These are phyloP conservation scores for Magallana angulata DNA, from an alignment of 1,140 invertebrate genomes.

Conservation along the genomic window DNA sequence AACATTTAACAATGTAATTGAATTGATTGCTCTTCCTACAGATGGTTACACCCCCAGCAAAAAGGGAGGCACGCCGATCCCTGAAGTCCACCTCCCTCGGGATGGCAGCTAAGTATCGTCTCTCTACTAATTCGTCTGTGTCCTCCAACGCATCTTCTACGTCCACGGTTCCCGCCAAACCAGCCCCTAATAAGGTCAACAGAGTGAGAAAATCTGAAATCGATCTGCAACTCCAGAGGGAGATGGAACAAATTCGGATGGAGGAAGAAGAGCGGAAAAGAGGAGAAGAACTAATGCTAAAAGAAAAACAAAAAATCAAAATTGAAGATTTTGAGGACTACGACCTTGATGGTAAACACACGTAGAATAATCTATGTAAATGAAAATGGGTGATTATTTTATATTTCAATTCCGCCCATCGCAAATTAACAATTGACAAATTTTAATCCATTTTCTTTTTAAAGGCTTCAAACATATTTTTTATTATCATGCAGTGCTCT, in stretches of 20 bases:
- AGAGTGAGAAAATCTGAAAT: conserved; percentile 6
- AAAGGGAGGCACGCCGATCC: neutral
- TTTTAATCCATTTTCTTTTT: too few relatives aligned
- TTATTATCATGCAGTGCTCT: too few relatives aligned
- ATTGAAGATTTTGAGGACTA: conserved; percentile 50
- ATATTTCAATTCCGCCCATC: neutral
- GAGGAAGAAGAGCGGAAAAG: conserved; percentile 21
- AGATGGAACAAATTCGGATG: conserved; percentile 38
- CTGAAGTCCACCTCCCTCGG: conserved; percentile 14
- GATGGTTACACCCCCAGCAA: conserved; percentile 20
- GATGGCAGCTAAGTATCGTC: conserved; percentile 40
- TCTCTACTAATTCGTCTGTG: conserved; percentile 23
- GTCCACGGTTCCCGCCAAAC: neutral
- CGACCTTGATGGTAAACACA: conserved; percentile 45
- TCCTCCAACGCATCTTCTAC: neutral
- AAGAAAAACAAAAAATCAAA: conserved; percentile 24
- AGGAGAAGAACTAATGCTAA: conserved; percentile 19
- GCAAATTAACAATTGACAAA: too few relatives aligned
- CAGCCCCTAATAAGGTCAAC: conserved; percentile 36
- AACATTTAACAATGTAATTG: neutral
- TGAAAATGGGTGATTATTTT: neutral
- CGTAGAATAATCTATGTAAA: too few relatives aligned
- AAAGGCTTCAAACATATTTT: too few relatives aligned
- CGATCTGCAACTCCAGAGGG: conserved; percentile 37
- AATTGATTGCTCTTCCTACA: neutral